Conservation (phyloP, 2,113 vertebrate species). For the Heliornis fulica region DNA sequence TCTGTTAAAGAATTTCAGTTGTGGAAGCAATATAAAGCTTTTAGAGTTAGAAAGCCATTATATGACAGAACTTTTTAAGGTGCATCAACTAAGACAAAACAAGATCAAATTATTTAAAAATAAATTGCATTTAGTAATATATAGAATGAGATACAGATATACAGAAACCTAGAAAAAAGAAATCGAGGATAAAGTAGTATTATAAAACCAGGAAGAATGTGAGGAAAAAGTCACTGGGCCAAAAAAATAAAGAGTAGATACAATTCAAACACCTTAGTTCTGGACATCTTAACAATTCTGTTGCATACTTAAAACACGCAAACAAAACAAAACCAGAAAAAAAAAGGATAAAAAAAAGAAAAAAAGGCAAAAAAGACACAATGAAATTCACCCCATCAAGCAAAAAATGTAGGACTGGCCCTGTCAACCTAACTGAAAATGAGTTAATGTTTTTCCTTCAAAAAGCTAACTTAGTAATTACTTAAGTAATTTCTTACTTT, state of each 20-base stretch:
- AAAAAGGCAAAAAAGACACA: not conserved
- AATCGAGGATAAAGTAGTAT: not conserved
- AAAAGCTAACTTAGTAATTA: not conserved
- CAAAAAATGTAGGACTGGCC: not conserved
- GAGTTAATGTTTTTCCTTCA: not conserved
- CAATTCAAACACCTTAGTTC: not conserved
- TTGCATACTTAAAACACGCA: not conserved
- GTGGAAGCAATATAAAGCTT: not conserved
- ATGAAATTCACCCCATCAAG: not conserved
- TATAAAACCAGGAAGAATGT: not conserved
- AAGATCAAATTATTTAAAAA: not conserved
- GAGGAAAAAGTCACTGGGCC: not conserved
- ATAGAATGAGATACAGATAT: not conserved
- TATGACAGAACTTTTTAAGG: not conserved
- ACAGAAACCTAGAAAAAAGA: not conserved
- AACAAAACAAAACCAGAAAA: not conserved
- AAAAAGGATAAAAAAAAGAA: not conserved
- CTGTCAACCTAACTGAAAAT: not conserved
- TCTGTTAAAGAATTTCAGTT: not conserved
- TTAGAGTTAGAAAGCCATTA: not conserved
- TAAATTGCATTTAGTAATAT: not conserved
- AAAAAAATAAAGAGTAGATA: not conserved
- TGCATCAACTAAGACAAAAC: not conserved
- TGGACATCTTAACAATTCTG: not conserved
- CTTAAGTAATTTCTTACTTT: conserved; percentile 77